A percentile compares a stretch with the other conserved stretches of the same genome.
Conservation (phyloP, 2,797 vertebrate genomes). For the Balearica regulorum region DNA sequence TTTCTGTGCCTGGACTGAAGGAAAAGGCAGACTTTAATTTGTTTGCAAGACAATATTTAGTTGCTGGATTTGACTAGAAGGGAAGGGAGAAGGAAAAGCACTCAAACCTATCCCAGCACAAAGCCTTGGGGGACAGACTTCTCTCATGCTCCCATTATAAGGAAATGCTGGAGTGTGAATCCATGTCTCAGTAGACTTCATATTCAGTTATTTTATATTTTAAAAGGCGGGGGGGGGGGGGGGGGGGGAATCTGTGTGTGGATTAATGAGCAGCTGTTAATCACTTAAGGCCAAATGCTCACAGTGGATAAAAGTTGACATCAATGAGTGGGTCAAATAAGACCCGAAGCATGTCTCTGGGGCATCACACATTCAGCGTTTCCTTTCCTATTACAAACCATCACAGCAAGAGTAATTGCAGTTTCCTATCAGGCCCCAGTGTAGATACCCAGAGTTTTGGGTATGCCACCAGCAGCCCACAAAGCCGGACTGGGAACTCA, state of each 20-base stretch:
- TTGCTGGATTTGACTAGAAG: neutral
- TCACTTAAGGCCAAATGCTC: neutral
- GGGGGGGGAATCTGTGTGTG: neutral
- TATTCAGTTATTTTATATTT: neutral
- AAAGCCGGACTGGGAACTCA: neutral
- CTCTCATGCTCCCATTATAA: neutral
- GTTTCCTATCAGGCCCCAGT: neutral
- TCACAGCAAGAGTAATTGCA: neutral
- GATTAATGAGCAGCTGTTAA: neutral
- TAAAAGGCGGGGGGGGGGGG: rapidly evolving
- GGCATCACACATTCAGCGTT: neutral
- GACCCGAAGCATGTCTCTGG: neutral
- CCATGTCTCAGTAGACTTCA: neutral
- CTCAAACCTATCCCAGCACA: neutral
- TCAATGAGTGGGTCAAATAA: neutral
- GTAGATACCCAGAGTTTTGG: neutral
- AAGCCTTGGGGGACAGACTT: neutral
- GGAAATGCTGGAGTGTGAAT: neutral
- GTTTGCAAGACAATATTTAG: neutral
- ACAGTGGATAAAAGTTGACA: neutral
- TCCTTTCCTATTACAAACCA: neutral
- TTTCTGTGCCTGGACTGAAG: neutral
- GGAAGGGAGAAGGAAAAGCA: neutral
- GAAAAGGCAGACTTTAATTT: neutral
- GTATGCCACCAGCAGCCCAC: neutral